Percentiles rank a stretch among this genome's conserved stretches.
Evolutionary conservation across 2,113 vertebrate species (phyloP).

Genomic region (Genyomyrus donnyi): DNA sequence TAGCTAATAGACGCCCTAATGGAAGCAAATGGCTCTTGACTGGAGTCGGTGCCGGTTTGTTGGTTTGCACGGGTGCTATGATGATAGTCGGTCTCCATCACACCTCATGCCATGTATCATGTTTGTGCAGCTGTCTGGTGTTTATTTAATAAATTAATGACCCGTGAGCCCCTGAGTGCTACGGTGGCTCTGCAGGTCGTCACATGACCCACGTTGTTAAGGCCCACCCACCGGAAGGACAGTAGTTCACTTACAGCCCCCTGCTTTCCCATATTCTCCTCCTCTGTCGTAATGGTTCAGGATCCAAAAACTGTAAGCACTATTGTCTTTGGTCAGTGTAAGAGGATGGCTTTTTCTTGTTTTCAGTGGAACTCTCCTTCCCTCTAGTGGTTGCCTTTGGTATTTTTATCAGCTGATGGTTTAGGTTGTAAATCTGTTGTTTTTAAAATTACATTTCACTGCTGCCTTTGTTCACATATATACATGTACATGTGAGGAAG

Average conservation of each 20-base stretch:
- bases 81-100: neutral
- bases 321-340: neutral
- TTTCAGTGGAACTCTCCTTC: neutral
- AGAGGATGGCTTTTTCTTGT: neutral
- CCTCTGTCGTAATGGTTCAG: neutral
- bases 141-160: neutral
- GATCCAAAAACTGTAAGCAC: neutral
- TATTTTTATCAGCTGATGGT: neutral
- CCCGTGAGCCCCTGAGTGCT: neutral
- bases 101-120: neutral
- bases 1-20: neutral
- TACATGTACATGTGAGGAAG: neutral
- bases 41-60: neutral
- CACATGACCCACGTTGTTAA: neutral
- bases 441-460: neutral
- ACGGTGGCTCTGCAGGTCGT: neutral
- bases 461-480: neutral
- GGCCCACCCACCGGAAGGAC: neutral
- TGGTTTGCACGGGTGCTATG: neutral
- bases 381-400: neutral
- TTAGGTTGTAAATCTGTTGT: neutral
- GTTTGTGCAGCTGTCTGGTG: neutral
- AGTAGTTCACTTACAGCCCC: neutral
- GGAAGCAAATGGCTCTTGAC: constrained; percentile 4
- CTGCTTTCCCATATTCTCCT: neutral